Evolutionary conservation across 1,140 invertebrate genomes (phyloP).

Genomic region (Chrysoperla carnea): DNA sequence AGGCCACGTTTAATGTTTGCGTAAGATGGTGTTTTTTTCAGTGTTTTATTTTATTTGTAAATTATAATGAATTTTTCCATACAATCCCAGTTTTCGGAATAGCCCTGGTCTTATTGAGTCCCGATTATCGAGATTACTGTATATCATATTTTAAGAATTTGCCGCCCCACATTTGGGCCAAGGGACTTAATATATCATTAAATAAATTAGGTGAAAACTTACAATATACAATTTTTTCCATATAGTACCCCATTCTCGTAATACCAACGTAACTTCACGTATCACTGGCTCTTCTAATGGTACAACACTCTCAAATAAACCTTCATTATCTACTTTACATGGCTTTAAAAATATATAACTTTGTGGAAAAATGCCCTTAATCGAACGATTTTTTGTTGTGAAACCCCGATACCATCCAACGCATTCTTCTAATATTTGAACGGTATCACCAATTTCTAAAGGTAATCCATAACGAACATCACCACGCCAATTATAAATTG

Average conservation of each 20-base stretch:
- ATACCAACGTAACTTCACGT: constrained; percentile 72
- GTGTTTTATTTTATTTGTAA: no score
- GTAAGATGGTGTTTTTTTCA: no score
- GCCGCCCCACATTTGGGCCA: no score
- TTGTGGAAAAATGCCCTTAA: constrained; percentile 75
- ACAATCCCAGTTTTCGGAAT: no score
- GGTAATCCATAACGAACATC: constrained; percentile 62
- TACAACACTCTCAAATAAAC: constrained; percentile 46
- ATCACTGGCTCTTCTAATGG: constrained; percentile 77
- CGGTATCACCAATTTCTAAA: constrained; percentile 76
- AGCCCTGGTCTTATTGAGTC: no score
- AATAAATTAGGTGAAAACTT: constrained; percentile 23
- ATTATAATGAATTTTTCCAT: no score
- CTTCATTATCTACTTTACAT: constrained; percentile 58
- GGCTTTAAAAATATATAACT: constrained; percentile 56
- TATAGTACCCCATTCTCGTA: constrained; percentile 82
- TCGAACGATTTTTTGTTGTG: constrained; percentile 54
- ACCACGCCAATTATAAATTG: constrained; percentile 78
- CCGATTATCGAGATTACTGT: no score
- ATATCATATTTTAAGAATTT: no score
- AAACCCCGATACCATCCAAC: constrained; percentile 81
- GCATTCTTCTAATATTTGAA: constrained; percentile 81
- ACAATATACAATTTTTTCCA: constrained; percentile 85
- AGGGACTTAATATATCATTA: no score
- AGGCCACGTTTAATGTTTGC: no score